Conservation (phyloP, 2,113 vertebrate species). For the Blennius ocellaris region DNA sequence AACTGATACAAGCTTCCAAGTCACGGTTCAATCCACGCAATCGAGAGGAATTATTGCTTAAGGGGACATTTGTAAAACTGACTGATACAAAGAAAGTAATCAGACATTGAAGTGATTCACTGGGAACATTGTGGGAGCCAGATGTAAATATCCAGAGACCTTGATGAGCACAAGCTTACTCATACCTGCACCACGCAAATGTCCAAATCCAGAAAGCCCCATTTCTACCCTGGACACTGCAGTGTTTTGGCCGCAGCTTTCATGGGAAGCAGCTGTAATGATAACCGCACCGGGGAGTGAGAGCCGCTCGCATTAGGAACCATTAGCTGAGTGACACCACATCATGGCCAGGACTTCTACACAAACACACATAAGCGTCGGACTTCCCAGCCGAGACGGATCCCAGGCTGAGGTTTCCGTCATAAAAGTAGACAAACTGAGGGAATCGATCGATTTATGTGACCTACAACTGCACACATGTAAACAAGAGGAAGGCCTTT, state of each 20-base stretch:
- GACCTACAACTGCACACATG: not conserved
- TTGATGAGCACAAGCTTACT: conserved; percentile 33
- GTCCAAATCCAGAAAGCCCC: conserved; percentile 20
- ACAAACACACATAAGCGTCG: conserved; percentile 12
- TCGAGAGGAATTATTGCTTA: too few relatives aligned
- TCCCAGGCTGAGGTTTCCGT: not conserved
- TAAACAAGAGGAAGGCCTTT: not conserved
- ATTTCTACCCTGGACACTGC: not conserved
- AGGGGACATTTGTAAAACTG: too few relatives aligned
- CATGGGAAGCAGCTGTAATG: conserved; percentile 31
- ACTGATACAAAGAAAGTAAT: not conserved
- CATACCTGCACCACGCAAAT: conserved; percentile 7
- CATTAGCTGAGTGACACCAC: conserved; percentile 31
- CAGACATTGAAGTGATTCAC: not conserved
- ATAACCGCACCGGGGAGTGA: conserved; percentile 21
- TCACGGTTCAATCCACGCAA: too few relatives aligned
- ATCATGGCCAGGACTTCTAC: not conserved
- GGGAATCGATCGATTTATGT: not conserved
- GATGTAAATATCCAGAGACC: conserved; percentile 13
- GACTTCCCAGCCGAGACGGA: not conserved
- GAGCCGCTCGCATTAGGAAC: not conserved
- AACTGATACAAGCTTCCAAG: not conserved
- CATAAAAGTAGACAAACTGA: not conserved
- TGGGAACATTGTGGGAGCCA: conserved; percentile 9
- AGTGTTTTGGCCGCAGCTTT: conserved; percentile 15